phyloP scores from a whole-genome alignment of 2,888 invertebrate genomes.

The Eledona agricola region DNA sequence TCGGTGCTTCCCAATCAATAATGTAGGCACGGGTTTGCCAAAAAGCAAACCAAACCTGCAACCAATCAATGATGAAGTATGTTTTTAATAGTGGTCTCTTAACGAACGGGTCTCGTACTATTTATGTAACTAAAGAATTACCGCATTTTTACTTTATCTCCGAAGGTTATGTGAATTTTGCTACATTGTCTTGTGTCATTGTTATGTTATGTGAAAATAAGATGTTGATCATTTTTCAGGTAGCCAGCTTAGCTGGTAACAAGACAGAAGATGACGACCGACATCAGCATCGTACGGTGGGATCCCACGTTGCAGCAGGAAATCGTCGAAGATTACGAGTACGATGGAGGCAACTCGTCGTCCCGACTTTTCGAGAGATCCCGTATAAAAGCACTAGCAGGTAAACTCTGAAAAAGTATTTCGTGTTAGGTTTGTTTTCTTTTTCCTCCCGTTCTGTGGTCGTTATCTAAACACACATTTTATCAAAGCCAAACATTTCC shows the following conservation, averaged over 20 bases:
- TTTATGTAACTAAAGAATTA: too few relatives aligned
- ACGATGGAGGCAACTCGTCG: slow-evolving; percentile 98
- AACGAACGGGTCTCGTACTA: too few relatives aligned
- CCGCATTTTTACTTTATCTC: not conserved
- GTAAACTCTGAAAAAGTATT: slow-evolving; percentile 63
- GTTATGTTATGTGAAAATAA: not conserved
- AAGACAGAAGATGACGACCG: slow-evolving; percentile 83
- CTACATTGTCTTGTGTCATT: not conserved
- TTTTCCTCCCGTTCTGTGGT: slow-evolving; percentile 1
- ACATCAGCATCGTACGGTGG: slow-evolving; percentile 97
- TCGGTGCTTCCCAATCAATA: slow-evolving; percentile 1
- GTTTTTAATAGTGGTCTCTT: too few relatives aligned
- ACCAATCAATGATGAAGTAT: too few relatives aligned
- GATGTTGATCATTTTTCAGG: slow-evolving; percentile 45
- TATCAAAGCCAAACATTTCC: slow-evolving; percentile 37
- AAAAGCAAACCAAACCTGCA: too few relatives aligned
- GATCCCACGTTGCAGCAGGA: slow-evolving; percentile 93
- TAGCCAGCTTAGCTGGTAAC: slow-evolving; percentile 55
- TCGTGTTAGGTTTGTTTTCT: slow-evolving; percentile 8
- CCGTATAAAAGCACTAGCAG: slow-evolving; percentile 98
- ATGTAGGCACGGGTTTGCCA: too few relatives aligned
- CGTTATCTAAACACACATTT: not conserved
- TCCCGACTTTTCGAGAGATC: slow-evolving; percentile 99
- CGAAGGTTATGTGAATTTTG: slow-evolving; percentile 1
- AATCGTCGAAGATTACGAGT: slow-evolving; percentile 97